These are phyloP conservation scores for Holacanthella duospinosa DNA, from an alignment of 2,888 invertebrate genomes.

Conservation along the genomic window DNA sequence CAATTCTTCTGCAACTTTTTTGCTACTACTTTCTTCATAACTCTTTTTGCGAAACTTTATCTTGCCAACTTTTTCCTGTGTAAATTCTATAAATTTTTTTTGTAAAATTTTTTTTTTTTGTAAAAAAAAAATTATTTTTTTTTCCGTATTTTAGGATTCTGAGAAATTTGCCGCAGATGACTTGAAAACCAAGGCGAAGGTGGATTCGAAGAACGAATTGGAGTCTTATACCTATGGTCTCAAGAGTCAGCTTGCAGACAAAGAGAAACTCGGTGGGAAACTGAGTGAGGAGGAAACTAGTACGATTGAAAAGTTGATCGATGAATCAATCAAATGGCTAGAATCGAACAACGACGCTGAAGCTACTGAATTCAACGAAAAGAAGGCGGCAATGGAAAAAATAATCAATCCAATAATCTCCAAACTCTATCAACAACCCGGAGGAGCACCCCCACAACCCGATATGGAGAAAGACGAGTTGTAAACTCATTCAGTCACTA, in stretches of 20 bases:
- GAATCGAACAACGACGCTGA: slow-evolving; percentile 91
- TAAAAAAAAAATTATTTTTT: no score
- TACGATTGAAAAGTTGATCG: slow-evolving; percentile 55
- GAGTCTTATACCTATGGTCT: slow-evolving; percentile 95
- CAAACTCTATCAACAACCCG: slow-evolving; percentile 78
- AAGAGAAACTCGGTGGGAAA: slow-evolving; percentile 52
- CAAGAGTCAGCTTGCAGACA: slow-evolving; percentile 92
- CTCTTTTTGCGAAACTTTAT: not conserved
- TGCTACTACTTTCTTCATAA: no score
- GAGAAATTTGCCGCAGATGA: slow-evolving; percentile 99
- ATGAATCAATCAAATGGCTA: slow-evolving; percentile 94
- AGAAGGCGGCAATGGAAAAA: slow-evolving; percentile 87
- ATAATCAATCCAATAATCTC: slow-evolving; percentile 94
- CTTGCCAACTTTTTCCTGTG: not conserved
- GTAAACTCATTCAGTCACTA: no score
- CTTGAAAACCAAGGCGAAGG: slow-evolving; percentile 88
- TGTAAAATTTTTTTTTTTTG: no score
- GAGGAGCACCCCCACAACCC: slow-evolving; percentile 56
- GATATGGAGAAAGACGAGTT: slow-evolving; percentile 76
- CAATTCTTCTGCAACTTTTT: no score
- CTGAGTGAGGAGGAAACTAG: slow-evolving; percentile 39
- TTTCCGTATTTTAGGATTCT: slow-evolving; percentile 54
- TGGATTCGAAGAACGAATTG: slow-evolving; percentile 91
- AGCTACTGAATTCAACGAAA: slow-evolving; percentile 80
- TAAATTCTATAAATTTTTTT: slow-evolving; percentile 5